phyloP scores from a whole-genome alignment of 2,888 invertebrate species.

The Hirtodrosophila cameraria region DNA sequence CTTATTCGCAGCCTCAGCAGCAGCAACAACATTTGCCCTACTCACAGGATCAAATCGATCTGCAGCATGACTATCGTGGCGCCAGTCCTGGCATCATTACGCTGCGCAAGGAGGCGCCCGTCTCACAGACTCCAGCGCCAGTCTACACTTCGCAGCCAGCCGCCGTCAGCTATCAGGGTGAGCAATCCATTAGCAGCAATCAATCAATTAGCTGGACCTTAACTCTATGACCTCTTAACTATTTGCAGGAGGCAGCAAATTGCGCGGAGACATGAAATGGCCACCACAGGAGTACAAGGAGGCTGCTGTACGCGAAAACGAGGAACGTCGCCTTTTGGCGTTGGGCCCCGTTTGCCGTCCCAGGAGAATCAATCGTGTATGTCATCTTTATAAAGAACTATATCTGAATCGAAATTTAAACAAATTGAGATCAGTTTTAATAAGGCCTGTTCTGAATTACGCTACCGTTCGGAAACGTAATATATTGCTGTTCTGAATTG shows the following conservation, averaged over 20 bases:
- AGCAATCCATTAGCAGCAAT: slow-evolving; percentile 5
- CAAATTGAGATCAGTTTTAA: no score
- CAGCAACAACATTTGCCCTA: slow-evolving; percentile 58
- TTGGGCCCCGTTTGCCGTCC: slow-evolving; percentile 91
- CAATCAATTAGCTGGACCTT: background rate
- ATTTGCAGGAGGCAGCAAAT: slow-evolving; percentile 89
- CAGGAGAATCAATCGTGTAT: slow-evolving; percentile 86
- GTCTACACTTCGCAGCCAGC: slow-evolving; percentile 92
- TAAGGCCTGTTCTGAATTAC: no score
- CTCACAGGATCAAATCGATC: slow-evolving; percentile 79
- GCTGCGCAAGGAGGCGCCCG: slow-evolving; percentile 89
- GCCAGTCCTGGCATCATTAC: slow-evolving; percentile 85
- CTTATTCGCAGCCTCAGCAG: slow-evolving; percentile 83
- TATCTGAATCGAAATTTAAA: background rate
- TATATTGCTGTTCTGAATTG: no score
- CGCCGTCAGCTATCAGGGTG: slow-evolving; percentile 89
- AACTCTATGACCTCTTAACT: background rate
- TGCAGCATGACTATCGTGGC: slow-evolving; percentile 76
- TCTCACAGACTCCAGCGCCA: slow-evolving; percentile 90
- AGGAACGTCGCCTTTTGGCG: slow-evolving; percentile 88
- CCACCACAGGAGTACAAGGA: slow-evolving; percentile 91
- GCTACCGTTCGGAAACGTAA: no score
- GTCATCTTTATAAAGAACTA: slow-evolving; percentile 26
- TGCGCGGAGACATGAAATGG: slow-evolving; percentile 95
- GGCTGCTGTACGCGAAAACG: slow-evolving; percentile 90